Evolutionary conservation across 2,113 vertebrate genomes (phyloP).

Genomic region (Lamprologus tigripictilis): DNA sequence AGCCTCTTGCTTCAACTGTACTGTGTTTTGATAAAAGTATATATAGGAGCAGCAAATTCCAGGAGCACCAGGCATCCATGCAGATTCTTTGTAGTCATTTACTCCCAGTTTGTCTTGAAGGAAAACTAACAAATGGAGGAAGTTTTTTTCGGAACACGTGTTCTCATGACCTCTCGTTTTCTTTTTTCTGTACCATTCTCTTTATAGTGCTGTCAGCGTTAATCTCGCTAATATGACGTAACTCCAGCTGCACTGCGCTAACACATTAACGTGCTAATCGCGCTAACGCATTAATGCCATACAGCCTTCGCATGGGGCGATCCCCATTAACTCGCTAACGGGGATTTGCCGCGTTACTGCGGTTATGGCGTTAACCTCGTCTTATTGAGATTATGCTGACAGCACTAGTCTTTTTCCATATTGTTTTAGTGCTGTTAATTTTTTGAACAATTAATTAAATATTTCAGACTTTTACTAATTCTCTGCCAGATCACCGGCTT

Average conservation of each 20-base stretch:
- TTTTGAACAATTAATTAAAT: rapidly evolving
- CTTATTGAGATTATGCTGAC: rapidly evolving
- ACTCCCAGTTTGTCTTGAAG: neutral
- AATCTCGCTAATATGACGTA: rapidly evolving
- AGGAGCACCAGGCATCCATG: rapidly evolving
- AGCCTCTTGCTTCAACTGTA: neutral
- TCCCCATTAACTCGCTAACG: rapidly evolving
- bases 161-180: neutral
- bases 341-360: neutral
- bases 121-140: neutral
- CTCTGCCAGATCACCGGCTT: rapidly evolving
- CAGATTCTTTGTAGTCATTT: neutral
- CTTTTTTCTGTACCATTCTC: neutral
- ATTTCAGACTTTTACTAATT: neutral
- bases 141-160: rapidly evolving
- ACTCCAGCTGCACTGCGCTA: neutral
- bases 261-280: rapidly evolving
- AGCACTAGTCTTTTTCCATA: neutral
- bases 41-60: neutral
- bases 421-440: neutral
- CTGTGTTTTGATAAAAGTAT: neutral
- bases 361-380: neutral
- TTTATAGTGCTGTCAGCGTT: neutral
- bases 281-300: rapidly evolving
- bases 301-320: rapidly evolving